These are phyloP conservation scores for Pristionchus entomophagus DNA, from an alignment of 2,888 invertebrate genomes.

Conservation along the genomic window DNA sequence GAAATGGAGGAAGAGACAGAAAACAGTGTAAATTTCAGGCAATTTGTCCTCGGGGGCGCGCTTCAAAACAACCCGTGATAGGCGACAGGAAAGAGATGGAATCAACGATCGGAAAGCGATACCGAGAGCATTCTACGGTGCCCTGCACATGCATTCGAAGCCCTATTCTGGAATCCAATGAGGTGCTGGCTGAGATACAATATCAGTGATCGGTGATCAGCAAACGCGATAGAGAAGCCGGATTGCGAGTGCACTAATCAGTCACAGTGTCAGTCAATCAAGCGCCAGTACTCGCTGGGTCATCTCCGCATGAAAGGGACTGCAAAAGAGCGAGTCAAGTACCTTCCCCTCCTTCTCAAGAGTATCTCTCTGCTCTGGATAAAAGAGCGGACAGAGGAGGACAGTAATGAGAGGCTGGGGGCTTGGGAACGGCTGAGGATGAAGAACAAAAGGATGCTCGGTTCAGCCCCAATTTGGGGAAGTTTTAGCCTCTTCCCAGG, in stretches of 20 bases:
- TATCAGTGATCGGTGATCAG: too few relatives aligned
- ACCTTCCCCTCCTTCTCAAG: neutral
- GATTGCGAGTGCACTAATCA: too few relatives aligned
- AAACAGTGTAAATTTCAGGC: constrained; percentile 6
- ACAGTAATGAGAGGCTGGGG: neutral
- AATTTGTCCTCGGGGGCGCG: neutral
- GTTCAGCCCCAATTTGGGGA: constrained; percentile 5
- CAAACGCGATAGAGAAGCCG: too few relatives aligned
- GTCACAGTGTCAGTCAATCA: neutral
- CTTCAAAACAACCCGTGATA: neutral
- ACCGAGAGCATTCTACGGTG: too few relatives aligned
- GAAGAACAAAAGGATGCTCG: neutral
- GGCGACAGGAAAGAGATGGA: neutral
- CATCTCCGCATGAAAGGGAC: neutral
- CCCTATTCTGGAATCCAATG: too few relatives aligned
- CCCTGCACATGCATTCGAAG: too few relatives aligned
- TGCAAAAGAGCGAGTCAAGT: constrained; percentile 2
- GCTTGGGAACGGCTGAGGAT: neutral
- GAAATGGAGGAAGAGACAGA: neutral
- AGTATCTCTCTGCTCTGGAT: constrained; percentile 26
- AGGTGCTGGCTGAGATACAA: too few relatives aligned
- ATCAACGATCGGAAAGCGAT: too few relatives aligned
- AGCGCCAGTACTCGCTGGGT: neutral
- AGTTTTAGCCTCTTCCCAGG: neutral
- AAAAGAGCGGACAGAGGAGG: constrained; percentile 31